A percentile compares a stretch with the other conserved stretches of the same genome.
Evolutionary conservation across 2,113 vertebrate species (phyloP).

Genomic region (Cairina moschata): DNA sequence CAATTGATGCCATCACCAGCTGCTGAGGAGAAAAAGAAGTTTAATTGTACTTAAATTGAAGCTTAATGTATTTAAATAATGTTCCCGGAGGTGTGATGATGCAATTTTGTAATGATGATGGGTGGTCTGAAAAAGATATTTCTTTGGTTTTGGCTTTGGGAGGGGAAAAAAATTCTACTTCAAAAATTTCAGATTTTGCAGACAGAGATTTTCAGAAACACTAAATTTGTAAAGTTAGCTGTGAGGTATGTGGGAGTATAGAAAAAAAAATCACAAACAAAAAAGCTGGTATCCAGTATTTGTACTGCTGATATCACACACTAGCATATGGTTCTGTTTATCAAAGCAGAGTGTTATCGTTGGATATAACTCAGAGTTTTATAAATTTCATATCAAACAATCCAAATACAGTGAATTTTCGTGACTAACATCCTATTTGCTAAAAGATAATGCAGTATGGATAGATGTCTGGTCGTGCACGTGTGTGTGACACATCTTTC

Average conservation of each 20-base stretch:
- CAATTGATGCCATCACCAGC: neutral
- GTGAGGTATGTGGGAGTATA: neutral
- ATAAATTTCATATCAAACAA: neutral
- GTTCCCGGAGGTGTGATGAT: neutral
- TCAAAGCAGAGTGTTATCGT: neutral
- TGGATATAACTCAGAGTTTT: neutral
- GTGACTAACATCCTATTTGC: neutral
- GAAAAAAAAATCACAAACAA: neutral
- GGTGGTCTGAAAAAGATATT: neutral
- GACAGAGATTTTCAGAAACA: neutral
- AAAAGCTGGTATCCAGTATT: neutral
- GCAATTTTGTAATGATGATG: fast-evolving
- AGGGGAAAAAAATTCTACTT: neutral
- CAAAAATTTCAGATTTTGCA: neutral
- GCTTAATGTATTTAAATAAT: neutral
- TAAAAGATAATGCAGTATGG: neutral
- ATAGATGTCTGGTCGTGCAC: neutral
- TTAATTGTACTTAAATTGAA: neutral
- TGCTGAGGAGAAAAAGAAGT: neutral
- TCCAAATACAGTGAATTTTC: neutral
- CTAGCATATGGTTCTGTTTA: neutral
- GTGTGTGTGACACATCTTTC: neutral
- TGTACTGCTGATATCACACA: neutral
- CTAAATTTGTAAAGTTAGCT: neutral
- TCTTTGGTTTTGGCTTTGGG: neutral